Percentiles rank a stretch among this genome's conserved stretches.
These are phyloP conservation scores for Drosophila demipolita DNA, from an alignment of 2,888 invertebrate species.

Conservation along the genomic window DNA sequence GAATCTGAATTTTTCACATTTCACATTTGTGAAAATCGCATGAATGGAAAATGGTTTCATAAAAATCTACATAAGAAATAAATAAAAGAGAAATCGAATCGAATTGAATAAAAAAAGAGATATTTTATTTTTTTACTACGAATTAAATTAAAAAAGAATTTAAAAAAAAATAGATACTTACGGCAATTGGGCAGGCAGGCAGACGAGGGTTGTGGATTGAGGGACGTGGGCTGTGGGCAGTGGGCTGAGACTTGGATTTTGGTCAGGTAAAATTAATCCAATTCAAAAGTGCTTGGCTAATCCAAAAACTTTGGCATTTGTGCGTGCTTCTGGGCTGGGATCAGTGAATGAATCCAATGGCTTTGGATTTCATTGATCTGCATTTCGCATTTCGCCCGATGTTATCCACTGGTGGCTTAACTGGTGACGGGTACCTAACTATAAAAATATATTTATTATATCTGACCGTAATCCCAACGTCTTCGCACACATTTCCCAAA, in stretches of 20 bases:
- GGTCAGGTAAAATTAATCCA: conserved; percentile 67
- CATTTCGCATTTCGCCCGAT: conserved; percentile 23
- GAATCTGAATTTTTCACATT: not conserved
- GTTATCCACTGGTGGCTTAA: conserved; percentile 23
- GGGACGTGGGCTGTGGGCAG: not conserved
- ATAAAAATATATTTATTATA: conserved; percentile 12
- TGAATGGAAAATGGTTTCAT: too few relatives aligned
- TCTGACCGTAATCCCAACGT: conserved; percentile 46
- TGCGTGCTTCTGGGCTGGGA: conserved; percentile 32
- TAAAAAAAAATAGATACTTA: not conserved
- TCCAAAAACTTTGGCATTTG: conserved; percentile 39
- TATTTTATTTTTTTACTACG: not conserved
- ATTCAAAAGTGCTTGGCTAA: conserved; percentile 51
- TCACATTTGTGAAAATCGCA: not conserved
- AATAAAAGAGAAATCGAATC: too few relatives aligned
- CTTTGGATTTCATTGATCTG: conserved; percentile 73
- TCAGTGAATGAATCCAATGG: conserved; percentile 72
- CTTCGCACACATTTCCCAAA: not conserved
- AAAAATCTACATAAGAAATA: not conserved
- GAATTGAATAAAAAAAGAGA: too few relatives aligned
- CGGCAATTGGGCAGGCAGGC: conserved; percentile 1
- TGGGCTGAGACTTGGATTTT: not conserved
- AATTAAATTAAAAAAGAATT: not conserved
- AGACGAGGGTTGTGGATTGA: not conserved
- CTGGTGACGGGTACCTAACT: conserved; percentile 15